Conservation (phyloP, 2,797 vertebrate species). For the Pseudocheirus occidentalis region DNA sequence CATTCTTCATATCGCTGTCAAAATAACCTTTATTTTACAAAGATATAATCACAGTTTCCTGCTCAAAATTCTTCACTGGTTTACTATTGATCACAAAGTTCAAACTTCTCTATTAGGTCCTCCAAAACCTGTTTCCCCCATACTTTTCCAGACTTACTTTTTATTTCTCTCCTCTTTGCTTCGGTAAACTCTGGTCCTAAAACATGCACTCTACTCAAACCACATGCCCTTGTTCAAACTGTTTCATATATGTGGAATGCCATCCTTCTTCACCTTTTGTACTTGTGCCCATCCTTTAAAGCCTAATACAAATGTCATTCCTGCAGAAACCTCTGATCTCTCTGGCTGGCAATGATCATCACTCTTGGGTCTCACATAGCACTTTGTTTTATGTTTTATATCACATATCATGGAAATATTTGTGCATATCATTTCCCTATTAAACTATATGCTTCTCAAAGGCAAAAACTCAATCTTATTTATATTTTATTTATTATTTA, state of each 20-base stretch:
- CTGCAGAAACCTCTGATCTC: not conserved
- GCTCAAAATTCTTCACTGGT: not conserved
- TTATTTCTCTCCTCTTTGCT: not conserved
- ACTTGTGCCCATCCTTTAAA: not conserved
- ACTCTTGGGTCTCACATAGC: not conserved
- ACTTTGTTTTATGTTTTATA: not conserved
- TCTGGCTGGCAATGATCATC: not conserved
- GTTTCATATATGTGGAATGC: not conserved
- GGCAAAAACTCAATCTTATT: not conserved
- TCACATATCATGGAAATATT: not conserved
- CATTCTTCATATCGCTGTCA: not conserved
- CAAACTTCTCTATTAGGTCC: not conserved
- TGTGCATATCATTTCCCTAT: not conserved
- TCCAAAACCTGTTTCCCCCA: not conserved
- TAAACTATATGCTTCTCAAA: not conserved
- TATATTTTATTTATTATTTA: not conserved
- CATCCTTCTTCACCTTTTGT: not conserved
- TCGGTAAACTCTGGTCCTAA: not conserved
- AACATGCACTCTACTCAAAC: not conserved
- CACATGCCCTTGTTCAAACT: not conserved
- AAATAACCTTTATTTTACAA: not conserved
- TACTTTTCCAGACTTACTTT: not conserved
- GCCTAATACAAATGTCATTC: not conserved
- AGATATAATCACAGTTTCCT: not conserved
- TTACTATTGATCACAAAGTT: not conserved